Base-by-base conservation (phyloP, 2,888 invertebrate genomes). In the Heliconius hortense region DNA sequence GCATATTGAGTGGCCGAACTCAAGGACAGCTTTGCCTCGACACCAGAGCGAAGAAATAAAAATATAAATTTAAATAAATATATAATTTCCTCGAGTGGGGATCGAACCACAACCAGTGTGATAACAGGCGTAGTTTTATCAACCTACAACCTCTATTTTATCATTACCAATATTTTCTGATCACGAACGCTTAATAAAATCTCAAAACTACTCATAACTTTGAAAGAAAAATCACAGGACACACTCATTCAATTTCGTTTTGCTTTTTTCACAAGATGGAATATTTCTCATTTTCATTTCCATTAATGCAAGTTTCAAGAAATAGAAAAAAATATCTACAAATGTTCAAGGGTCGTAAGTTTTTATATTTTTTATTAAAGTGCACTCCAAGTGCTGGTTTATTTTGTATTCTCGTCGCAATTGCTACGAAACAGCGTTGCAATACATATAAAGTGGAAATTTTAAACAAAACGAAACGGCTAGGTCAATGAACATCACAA, bases 361-460 rank as follows among this genome's bases (percentile, higher is more conserved):
- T 70, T 74, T 66, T 60, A 39, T 68, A 35, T 60, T 59, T 73
- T 59, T 60, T 73, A 28, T 56, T 56, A 63, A 53, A 69, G 53
- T 18, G 53, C 35, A 31, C 62, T 35, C 63, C 24, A 26, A 39
- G 56, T 70, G 56, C 70, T 70, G 31, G 64, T 76, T 72, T 72
- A 74, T 74, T 79, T 80, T 68, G 74, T 76, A 77, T 79, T 77
- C 78, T 66, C n/a, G 64, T 64, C 31, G 76, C 60, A 64, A 70
- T 74, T 71, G 56, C 73, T 70, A 56, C 59, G 73, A 72, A 73
- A 78, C 69, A 72, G 56, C 53, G 70, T 72, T 77, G 78, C 76
- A 77, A 77, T 78, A 78, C 77, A 79, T 76, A 78, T 66, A 77
- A 76, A 77, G 77, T 77, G 75, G 76, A 77, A 76, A 72, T 72